phyloP scores from a whole-genome alignment of 2,113 vertebrate genomes.

The Chaenocephalus aceratus region DNA sequence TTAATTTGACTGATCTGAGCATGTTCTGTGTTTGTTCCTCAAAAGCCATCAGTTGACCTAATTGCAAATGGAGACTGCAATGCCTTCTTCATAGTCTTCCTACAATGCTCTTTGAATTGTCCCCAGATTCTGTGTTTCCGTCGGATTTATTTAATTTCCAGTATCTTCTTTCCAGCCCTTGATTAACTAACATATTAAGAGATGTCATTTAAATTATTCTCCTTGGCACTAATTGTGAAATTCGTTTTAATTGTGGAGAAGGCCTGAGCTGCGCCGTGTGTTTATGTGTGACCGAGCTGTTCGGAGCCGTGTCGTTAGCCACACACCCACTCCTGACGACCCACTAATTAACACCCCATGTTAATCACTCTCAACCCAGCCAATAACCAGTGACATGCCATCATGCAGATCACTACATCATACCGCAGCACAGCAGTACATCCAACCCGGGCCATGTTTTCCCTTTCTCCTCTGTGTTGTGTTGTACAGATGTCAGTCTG shows the following conservation, averaged over 20 bases:
- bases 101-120: constrained; percentile 6
- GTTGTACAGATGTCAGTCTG: constrained; percentile 33
- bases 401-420: constrained; percentile 75
- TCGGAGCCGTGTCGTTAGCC: constrained; percentile 63
- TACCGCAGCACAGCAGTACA: constrained; percentile 61
- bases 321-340: constrained; percentile 70
- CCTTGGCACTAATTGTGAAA: constrained; percentile 54
- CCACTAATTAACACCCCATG: constrained; percentile 82
- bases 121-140: constrained; percentile 35
- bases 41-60: not conserved
- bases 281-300: constrained; percentile 66
- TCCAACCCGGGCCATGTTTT: constrained; percentile 47
- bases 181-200: constrained; percentile 36
- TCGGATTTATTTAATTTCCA: constrained; percentile 23
- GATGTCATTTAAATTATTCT: constrained; percentile 38
- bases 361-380: constrained; percentile 81
- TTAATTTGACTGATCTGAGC: not conserved
- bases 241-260: constrained; percentile 59
- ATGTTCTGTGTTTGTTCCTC: not conserved
- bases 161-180: constrained; percentile 14
- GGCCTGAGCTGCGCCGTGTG: constrained; percentile 39
- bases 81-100: not conserved
- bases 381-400: constrained; percentile 78
- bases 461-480: constrained; percentile 50
- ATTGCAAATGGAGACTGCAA: constrained; percentile 10